phyloP scores from a whole-genome alignment of 2,888 invertebrate species.

The Netelia fuscicornis region DNA sequence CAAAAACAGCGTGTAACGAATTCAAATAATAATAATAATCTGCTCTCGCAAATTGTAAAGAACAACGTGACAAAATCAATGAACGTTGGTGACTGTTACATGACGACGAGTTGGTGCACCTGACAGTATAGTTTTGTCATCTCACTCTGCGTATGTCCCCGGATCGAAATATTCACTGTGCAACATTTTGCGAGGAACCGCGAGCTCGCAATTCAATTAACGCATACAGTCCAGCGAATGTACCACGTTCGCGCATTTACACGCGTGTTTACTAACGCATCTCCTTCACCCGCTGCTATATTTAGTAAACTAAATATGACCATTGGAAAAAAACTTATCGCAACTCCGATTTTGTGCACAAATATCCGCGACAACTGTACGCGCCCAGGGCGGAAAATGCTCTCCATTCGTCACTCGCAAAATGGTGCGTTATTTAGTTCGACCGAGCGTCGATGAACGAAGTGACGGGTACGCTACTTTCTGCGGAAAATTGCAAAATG shows the following conservation, averaged over 20 bases:
- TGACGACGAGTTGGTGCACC: not conserved
- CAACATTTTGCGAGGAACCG: constrained; percentile 25
- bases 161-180: constrained; percentile 24
- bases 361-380: not conserved
- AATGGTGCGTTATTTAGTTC: constrained; percentile 3
- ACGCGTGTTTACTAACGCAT: not conserved
- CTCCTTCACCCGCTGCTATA: not conserved
- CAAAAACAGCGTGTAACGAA: too few relatives aligned
- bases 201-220: constrained; percentile 38
- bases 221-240: constrained; percentile 1
- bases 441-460: not conserved
- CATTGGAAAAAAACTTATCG: constrained; percentile 24
- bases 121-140: not conserved
- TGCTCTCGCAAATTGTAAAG: too few relatives aligned
- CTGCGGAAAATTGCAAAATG: not conserved
- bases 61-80: not conserved
- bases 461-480: not conserved
- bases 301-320: not conserved
- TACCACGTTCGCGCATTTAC: constrained; percentile 6
- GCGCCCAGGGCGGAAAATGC: not conserved
- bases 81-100: not conserved
- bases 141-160: not conserved
- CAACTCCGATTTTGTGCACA: constrained; percentile 5
- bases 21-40: too few relatives aligned
- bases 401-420: constrained; percentile 11